A percentile compares a stretch with the other conserved stretches of the same genome.
These are phyloP conservation scores for Synaphobranchus kaupii DNA, from an alignment of 2,797 vertebrate species.

Conservation along the genomic window DNA sequence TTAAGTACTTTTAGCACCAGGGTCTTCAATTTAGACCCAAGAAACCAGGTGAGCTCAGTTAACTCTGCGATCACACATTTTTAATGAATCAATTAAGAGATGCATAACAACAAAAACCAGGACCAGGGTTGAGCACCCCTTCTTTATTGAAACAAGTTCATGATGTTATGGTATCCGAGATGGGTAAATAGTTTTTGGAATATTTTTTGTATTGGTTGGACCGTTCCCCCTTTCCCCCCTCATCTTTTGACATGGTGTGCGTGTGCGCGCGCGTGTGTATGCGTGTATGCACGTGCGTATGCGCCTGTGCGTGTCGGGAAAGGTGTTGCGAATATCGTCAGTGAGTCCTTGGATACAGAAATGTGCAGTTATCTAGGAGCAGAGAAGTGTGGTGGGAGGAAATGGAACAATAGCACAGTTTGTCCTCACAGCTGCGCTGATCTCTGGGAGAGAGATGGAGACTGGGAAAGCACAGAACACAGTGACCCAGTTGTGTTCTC, in stretches of 20 bases:
- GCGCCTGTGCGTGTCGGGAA: background rate
- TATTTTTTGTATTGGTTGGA: background rate
- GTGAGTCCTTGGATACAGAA: background rate
- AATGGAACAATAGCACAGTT: background rate
- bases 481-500: background rate
- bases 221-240: background rate
- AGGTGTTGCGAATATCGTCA: background rate
- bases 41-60: background rate
- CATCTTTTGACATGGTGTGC: background rate
- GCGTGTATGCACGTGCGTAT: background rate
- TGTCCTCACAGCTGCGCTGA: background rate
- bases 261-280: background rate
- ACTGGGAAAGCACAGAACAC: background rate
- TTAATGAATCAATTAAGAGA: too few species aligned
- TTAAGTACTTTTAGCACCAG: too few species aligned
- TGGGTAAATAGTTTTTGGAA: background rate
- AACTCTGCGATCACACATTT: background rate
- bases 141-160: background rate
- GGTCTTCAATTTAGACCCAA: background rate
- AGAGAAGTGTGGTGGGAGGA: background rate
- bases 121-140: background rate
- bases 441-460: background rate
- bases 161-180: background rate
- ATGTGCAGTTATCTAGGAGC: background rate
- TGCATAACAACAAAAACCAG: too few species aligned